Evolutionary conservation across 2,888 invertebrate genomes (phyloP).

Genomic region (Archaeoteleia sp.): DNA sequence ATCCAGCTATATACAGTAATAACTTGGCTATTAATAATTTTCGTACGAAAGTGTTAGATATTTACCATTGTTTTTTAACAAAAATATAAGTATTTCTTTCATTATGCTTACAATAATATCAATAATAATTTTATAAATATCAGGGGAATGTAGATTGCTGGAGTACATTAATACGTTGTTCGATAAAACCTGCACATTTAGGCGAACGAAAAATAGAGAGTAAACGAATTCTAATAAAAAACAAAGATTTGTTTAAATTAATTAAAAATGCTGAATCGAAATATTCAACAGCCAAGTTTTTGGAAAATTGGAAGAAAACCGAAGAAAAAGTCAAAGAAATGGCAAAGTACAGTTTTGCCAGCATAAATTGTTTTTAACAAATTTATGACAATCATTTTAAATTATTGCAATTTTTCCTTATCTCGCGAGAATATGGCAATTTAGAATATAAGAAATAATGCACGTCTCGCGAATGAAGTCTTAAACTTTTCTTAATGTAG

Average conservation of each 20-base stretch:
- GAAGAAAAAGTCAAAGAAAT: constrained; percentile 42
- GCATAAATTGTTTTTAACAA: constrained; percentile 3
- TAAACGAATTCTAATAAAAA: constrained; percentile 50
- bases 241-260: constrained; percentile 56
- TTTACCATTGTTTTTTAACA: no score
- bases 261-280: constrained; percentile 51
- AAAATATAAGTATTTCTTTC: no score
- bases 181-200: constrained; percentile 17
- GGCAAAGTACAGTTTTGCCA: constrained; percentile 49
- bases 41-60: no score
- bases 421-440: constrained; percentile 1
- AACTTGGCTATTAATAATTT: no score
- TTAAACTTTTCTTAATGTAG: constrained; percentile 40
- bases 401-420: constrained; percentile 12
- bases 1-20: no score
- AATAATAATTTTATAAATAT: no score
- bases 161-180: constrained; percentile 45
- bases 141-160: constrained; percentile 66
- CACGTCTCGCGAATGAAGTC: constrained; percentile 14
- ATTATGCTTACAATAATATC: no score
- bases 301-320: constrained; percentile 56
- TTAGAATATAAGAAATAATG: constrained; percentile 21
- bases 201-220: constrained; percentile 17
- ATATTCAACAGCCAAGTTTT: constrained; percentile 54
- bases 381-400: constrained; percentile 13